Evolutionary conservation across 2,113 vertebrate species (phyloP).

Genomic region (Peromyscus californicus): DNA sequence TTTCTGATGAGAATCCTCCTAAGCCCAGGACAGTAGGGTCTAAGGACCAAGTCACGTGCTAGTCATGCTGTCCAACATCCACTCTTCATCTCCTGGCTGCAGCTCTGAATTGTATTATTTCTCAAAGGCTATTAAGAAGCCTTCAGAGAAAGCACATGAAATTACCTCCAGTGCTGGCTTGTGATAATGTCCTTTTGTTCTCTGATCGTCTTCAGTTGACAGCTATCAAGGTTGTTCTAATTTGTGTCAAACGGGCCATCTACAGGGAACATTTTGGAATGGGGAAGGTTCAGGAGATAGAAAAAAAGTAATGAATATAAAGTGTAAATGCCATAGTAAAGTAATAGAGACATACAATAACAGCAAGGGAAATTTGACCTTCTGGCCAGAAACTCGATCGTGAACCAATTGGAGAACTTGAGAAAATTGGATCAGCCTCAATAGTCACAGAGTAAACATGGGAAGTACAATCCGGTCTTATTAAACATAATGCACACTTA

Average conservation of each 20-base stretch:
- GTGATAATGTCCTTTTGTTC: constrained; percentile 84
- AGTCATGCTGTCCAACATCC: constrained; percentile 81
- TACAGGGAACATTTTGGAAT: constrained; percentile 86
- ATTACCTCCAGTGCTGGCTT: constrained; percentile 82
- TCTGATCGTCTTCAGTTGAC: constrained; percentile 84
- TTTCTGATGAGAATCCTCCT: constrained; percentile 84
- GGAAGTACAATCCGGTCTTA: constrained; percentile 91
- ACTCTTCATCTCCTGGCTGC: constrained; percentile 83
- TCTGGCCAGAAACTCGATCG: constrained; percentile 90
- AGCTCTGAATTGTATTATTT: constrained; percentile 85
- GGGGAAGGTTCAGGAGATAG: constrained; percentile 85
- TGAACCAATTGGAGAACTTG: constrained; percentile 90
- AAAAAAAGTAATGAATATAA: constrained; percentile 89
- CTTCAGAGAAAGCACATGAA: constrained; percentile 86
- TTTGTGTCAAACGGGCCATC: constrained; percentile 89
- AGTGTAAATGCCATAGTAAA: constrained; percentile 88
- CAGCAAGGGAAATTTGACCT: constrained; percentile 91
- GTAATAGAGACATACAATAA: constrained; percentile 90
- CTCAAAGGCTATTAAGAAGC: constrained; percentile 85
- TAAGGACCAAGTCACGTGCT: constrained; percentile 82
- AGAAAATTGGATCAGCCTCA: constrained; percentile 92
- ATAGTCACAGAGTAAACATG: constrained; percentile 91
- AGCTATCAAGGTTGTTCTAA: constrained; percentile 86
- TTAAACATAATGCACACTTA: constrained; percentile 93
- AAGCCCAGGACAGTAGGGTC: constrained; percentile 77